Evolutionary conservation across 2,888 invertebrate genomes (phyloP), one percentile per base, ranked within the genome.

Genomic region (Ophioninae sp.): DNA sequence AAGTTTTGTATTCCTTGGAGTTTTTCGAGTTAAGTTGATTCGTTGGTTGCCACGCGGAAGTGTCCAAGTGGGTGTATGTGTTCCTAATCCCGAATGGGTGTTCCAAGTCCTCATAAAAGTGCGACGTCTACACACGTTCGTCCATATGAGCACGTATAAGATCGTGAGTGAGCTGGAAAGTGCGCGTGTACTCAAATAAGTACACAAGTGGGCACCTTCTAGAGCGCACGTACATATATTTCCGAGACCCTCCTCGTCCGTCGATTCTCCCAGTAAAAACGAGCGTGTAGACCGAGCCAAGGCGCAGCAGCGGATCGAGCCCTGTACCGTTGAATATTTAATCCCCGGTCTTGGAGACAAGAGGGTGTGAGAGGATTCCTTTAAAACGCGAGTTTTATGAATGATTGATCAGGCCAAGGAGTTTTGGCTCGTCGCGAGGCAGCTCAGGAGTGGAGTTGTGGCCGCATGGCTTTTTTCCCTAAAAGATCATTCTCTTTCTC

Each of bases 311-410:
- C 69, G 23, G 69, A 69, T 73, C 82, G 44, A 44, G 44, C 67
- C 74, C 59, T 70, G 75, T 80, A 69, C 79, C 77, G 84, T 79
- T 89, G 90, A 90, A 90, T 90, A 90, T 90, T 90, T 89, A 88
- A 90, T 81, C 77, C 82, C 57, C 57, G 80, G 76, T 86, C 80
- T 83, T 65, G 76, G 76, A 50, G 37, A 72, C 82, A 41, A 57
- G 67, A 79, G 84, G 83, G 86, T 85, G 87, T 87, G 80, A 85
- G 86, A 86, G 87, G 88, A 87, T 87, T 87, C 87, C 88, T 87
- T 87, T 88, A 86, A 89, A 89, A 89, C 88, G 88, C 88, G 87
- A 87, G 88, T 90, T 89, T 89, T 89, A 90, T 90, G 89, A 90
- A 88, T 89, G 88, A 90, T 90, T 89, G 87, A 89, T 86, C 64